phyloP scores from a whole-genome alignment of 2,888 invertebrate genomes.

The Acleris cristana region DNA sequence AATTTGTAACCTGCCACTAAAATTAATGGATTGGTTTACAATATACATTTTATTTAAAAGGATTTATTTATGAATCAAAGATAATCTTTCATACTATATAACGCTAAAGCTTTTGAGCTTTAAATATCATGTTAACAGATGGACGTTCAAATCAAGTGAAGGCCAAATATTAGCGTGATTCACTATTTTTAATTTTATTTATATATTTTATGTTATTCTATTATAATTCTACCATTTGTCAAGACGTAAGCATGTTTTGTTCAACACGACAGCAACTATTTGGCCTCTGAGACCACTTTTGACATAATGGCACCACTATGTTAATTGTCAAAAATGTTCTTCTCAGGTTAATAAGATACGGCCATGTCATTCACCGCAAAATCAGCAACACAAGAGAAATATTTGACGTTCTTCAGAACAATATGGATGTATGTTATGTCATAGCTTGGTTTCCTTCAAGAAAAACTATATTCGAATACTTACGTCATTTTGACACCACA shows the following conservation, averaged over 20 bases:
- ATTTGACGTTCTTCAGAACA: conserved; percentile 5
- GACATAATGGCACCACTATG: conserved; percentile 13
- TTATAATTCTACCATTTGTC: not conserved
- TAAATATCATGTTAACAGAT: too few species aligned
- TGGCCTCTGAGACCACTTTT: not conserved
- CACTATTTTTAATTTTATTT: too few species aligned
- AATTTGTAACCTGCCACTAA: too few species aligned
- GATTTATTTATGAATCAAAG: too few species aligned
- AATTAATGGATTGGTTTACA: too few species aligned
- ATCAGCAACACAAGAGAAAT: not conserved
- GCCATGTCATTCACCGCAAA: conserved; percentile 19
- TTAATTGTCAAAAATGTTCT: conserved; percentile 4
- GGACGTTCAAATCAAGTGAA: too few species aligned
- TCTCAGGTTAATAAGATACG: conserved; percentile 15
- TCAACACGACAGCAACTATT: not conserved
- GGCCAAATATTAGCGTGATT: too few species aligned
- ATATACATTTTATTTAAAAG: too few species aligned
- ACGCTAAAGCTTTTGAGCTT: too few species aligned
- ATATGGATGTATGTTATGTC: conserved; percentile 52
- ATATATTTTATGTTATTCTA: not conserved
- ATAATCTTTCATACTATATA: too few species aligned
- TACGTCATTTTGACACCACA: conserved; percentile 37
- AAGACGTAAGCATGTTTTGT: not conserved
- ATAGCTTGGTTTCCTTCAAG: conserved; percentile 48
- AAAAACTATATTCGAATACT: conserved; percentile 45